Conservation (phyloP, 1,140 invertebrate genomes). For the Plutomurus gul region DNA sequence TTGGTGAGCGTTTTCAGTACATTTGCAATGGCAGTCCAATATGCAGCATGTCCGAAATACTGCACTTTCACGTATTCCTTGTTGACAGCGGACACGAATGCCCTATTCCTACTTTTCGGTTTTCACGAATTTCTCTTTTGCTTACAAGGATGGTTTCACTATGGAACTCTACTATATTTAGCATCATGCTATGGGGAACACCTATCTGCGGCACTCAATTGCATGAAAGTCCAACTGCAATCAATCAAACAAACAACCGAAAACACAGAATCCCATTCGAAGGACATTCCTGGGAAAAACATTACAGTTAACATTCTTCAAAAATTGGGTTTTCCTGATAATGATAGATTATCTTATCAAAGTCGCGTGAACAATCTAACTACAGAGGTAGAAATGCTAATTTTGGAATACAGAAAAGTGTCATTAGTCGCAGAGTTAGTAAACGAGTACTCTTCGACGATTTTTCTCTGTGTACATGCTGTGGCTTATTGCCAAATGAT, state of each 20-base stretch:
- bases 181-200: background rate
- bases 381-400: background rate
- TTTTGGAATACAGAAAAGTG: background rate
- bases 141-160: constrained; percentile 17
- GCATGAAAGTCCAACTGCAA: background rate
- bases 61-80: constrained; percentile 31
- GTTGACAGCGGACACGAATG: background rate
- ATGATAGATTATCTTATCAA: background rate
- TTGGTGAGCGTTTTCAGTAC: background rate
- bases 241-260: background rate
- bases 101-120: background rate
- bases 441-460: constrained; percentile 18
- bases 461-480: constrained; percentile 15
- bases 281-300: background rate
- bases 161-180: background rate
- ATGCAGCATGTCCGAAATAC: constrained; percentile 6
- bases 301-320: too few relatives aligned
- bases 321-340: too few relatives aligned
- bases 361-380: background rate
- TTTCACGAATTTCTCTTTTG: constrained; percentile 29
- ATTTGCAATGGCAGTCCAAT: constrained; percentile 28
- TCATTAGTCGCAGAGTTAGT: constrained; percentile 3
- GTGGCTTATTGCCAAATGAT: constrained; percentile 37
- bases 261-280: background rate
- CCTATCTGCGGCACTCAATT: background rate